These are phyloP conservation scores for Erpornis zantholeuca DNA, from an alignment of 2,113 vertebrate genomes.

Conservation along the genomic window DNA sequence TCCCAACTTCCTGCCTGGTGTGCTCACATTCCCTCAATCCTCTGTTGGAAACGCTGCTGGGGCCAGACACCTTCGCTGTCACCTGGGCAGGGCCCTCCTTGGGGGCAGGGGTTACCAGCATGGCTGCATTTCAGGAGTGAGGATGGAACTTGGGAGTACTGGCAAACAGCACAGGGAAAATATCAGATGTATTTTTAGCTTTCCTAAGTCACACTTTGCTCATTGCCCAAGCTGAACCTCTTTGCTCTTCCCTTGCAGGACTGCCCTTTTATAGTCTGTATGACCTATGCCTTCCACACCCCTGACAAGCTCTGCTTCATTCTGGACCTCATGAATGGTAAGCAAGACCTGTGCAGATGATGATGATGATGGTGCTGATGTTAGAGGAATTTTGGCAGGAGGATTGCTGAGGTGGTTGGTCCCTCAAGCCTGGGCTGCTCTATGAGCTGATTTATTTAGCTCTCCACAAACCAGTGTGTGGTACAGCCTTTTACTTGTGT, in stretches of 20 bases:
- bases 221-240: not conserved
- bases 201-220: not conserved
- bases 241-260: slow-evolving; percentile 75
- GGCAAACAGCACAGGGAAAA: not conserved
- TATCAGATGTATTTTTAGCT: not conserved
- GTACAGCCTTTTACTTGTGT: not conserved
- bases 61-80: not conserved
- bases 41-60: not conserved
- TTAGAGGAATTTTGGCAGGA: not conserved
- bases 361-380: not conserved
- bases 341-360: not conserved
- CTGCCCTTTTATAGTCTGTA: slow-evolving; percentile 98
- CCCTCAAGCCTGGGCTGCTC: not conserved
- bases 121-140: not conserved
- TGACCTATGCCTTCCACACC: slow-evolving; percentile 99
- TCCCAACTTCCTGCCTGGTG: not conserved
- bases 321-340: slow-evolving; percentile 98
- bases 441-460: not conserved
- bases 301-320: slow-evolving; percentile 99
- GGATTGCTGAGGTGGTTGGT: not conserved
- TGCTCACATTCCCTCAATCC: not conserved
- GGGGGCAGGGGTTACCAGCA: not conserved
- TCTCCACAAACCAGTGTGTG: not conserved
- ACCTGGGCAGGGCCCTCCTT: not conserved
- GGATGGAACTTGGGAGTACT: not conserved